phyloP scores from a whole-genome alignment of 2,888 invertebrate genomes.

The Archaeoteleia sp. region DNA sequence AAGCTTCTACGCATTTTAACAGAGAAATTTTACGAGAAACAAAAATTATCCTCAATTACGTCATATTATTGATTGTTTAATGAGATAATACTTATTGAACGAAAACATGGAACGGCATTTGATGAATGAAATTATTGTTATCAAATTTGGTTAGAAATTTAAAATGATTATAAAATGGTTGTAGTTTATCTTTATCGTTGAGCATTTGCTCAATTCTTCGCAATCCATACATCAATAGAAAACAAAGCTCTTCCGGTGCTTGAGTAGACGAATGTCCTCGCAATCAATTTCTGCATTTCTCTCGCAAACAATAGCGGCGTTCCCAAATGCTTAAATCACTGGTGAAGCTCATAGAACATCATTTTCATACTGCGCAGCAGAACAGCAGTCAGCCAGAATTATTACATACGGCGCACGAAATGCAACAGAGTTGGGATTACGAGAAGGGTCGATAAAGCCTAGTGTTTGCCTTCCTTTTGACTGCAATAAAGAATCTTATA shows the following conservation, averaged over 20 bases:
- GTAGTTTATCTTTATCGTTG: too few relatives aligned
- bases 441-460: slow-evolving; percentile 26
- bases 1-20: too few relatives aligned
- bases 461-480: slow-evolving; percentile 22
- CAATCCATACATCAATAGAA: slow-evolving; percentile 34
- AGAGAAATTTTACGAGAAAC: too few relatives aligned
- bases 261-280: slow-evolving; percentile 37
- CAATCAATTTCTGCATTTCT: slow-evolving; percentile 45
- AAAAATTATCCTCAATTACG: too few relatives aligned
- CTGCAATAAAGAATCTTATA: slow-evolving; percentile 31
- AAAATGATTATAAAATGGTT: too few relatives aligned
- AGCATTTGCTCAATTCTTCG: too few relatives aligned
- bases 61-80: too few relatives aligned
- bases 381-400: slow-evolving; percentile 24
- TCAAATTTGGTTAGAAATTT: too few relatives aligned
- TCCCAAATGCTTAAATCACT: slow-evolving; percentile 46
- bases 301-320: slow-evolving; percentile 40
- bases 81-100: too few relatives aligned
- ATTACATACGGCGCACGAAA: slow-evolving; percentile 26
- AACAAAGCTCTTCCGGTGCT: slow-evolving; percentile 40
- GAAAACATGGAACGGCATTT: too few relatives aligned
- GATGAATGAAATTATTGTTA: too few relatives aligned
- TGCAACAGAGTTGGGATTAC: slow-evolving; percentile 28
- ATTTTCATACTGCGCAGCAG: slow-evolving; percentile 26
- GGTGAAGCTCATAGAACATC: slow-evolving; percentile 37